A percentile compares a stretch with the other conserved stretches of the same genome.
These are phyloP conservation scores for Calonectris borealis DNA, from an alignment of 2,113 vertebrate species.

Conservation along the genomic window DNA sequence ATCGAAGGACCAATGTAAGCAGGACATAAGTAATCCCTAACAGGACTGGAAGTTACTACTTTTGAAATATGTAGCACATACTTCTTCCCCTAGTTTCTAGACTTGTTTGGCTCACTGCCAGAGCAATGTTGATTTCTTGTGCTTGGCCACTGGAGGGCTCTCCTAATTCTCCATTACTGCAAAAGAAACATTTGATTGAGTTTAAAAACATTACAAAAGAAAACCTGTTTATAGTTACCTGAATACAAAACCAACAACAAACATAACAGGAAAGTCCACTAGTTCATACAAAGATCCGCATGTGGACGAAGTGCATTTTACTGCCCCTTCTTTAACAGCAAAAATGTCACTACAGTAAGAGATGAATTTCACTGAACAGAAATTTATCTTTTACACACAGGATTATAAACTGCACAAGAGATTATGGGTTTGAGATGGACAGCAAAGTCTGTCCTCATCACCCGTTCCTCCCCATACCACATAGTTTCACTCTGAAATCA, in stretches of 20 bases:
- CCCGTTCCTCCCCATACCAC: not conserved
- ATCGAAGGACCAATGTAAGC: not conserved
- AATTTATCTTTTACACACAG: not conserved
- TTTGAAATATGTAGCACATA: not conserved
- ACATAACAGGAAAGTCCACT: not conserved
- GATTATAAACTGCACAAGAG: not conserved
- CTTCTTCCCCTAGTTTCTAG: not conserved
- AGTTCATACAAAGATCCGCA: not conserved
- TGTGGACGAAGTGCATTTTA: not conserved
- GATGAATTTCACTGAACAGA: not conserved
- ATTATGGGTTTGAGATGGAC: not conserved
- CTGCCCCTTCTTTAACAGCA: not conserved
- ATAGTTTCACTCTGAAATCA: not conserved
- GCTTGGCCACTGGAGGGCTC: constrained; percentile 52
- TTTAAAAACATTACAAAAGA: not conserved
- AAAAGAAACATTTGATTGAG: not conserved
- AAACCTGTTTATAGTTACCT: not conserved
- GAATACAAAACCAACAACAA: not conserved
- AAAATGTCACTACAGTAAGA: not conserved
- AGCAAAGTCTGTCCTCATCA: not conserved
- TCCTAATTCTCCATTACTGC: constrained; percentile 10
- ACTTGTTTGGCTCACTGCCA: not conserved
- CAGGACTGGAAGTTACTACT: not conserved
- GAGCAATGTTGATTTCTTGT: not conserved
- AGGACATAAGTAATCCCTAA: not conserved